Base-by-base conservation (phyloP, 2,888 invertebrate genomes). In the Apodemia mormo region DNA sequence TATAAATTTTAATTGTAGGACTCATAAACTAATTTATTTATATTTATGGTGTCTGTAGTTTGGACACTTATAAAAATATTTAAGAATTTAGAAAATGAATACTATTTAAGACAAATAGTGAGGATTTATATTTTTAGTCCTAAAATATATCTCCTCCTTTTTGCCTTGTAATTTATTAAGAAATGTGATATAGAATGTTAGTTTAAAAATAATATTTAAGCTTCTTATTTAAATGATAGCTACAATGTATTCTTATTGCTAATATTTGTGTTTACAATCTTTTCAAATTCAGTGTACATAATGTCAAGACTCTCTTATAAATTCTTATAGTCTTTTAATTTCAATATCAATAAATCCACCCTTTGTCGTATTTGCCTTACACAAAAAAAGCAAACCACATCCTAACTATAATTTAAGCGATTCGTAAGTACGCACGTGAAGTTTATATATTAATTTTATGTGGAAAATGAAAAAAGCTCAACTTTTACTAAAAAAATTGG, bases 81-180 rank as follows among this genome's bases (percentile, higher is more conserved):
- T 37, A 61, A 30, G 12, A 33, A 61, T 33, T 10, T 61, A 61
- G 61, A 37, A n/a, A 33, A 37, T 37, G 7, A 30, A 33, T 61
- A 33, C 5, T 33, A 33, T 14, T 33, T 61, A 72, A 72, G 87
- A 91, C 91, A 84, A 87, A 88, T 84, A 84, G 93, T 73, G 93
- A 94, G 93, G 92, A 94, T 87, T 87, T 82, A 82, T 90, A 93
- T 93, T 94, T 93, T 89, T 79, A 76, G 76, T 68, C 73, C 52
- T 52, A 89, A 93, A 94, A 93, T 93, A 86, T 84, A 75, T 82
- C 88, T 91, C 89, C 93, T 94, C 86, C 93, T 81, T 71, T 89
- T 89, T 89, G 93, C 87, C 89, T 78, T 69, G 65, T 73, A 49
- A 30, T 68, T 52, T 66, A 66, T 68, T 71, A 68, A 66, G 70